Evolutionary conservation across 2,113 vertebrate species (phyloP).

Genomic region (Cavia porcellus): DNA sequence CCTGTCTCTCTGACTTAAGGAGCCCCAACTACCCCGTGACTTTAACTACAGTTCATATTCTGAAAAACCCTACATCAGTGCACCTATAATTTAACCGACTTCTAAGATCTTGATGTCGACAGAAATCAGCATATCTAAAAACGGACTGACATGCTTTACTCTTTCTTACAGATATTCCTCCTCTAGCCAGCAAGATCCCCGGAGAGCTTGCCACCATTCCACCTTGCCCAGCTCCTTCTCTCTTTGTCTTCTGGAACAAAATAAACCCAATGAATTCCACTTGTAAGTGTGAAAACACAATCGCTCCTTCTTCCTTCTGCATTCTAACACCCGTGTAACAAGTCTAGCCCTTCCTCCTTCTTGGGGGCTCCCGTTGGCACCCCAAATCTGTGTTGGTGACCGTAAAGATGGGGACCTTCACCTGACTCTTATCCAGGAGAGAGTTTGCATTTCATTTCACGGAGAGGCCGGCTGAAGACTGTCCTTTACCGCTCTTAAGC

Average conservation of each 20-base stretch:
- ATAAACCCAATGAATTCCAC: neutral
- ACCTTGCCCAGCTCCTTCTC: neutral
- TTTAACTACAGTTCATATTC: neutral
- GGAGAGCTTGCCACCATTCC: neutral
- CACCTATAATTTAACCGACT: neutral
- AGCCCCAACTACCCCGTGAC: neutral
- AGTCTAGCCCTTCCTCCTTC: neutral
- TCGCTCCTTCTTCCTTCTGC: neutral
- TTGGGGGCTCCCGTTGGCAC: neutral
- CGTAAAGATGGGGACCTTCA: neutral
- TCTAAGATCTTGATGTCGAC: neutral
- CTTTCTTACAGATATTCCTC: neutral
- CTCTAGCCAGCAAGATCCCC: neutral
- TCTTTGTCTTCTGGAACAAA: neutral
- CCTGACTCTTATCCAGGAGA: neutral
- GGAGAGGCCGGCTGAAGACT: neutral
- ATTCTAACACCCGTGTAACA: neutral
- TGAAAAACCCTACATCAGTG: neutral
- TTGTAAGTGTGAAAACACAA: neutral
- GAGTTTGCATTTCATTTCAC: neutral
- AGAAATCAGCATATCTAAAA: neutral
- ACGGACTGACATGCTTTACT: neutral
- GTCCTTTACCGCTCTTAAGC: neutral
- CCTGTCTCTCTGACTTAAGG: neutral
- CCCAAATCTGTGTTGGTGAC: neutral